Conservation (phyloP, 2,113 vertebrate genomes). For the Scartelaos histophorus region DNA sequence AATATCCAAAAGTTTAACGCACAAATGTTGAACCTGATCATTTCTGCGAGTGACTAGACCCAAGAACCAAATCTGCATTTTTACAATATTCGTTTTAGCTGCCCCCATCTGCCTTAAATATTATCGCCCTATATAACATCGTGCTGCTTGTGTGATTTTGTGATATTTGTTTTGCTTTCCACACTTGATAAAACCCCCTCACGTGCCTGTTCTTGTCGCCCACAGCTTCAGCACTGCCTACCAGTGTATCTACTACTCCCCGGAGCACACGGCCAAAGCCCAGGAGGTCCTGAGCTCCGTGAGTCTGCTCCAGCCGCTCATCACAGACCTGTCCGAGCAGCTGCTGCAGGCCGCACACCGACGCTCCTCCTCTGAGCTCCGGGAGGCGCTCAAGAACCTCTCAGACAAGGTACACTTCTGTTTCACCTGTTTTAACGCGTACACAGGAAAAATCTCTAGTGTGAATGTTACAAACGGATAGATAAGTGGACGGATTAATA, state of each 20-base stretch:
- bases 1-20: too few relatives aligned
- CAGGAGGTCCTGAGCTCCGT: conserved; percentile 94
- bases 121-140: too few relatives aligned
- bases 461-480: too few relatives aligned
- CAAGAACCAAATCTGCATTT: too few relatives aligned
- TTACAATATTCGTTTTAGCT: too few relatives aligned
- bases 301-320: conserved; percentile 89
- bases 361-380: conserved; percentile 84
- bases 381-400: conserved; percentile 91
- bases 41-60: too few relatives aligned
- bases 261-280: conserved; percentile 95
- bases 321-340: conserved; percentile 88
- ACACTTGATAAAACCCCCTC: background rate
- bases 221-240: conserved; percentile 89
- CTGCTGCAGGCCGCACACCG: conserved; percentile 92
- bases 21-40: too few relatives aligned
- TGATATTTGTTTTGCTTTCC: background rate
- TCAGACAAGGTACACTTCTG: conserved; percentile 85
- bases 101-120: too few relatives aligned
- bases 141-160: too few relatives aligned
- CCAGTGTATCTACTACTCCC: conserved; percentile 99
- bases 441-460: too few relatives aligned
- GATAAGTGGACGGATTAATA: too few relatives aligned
- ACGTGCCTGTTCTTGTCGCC: conserved; percentile 5
- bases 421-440: too few relatives aligned